phyloP scores from a whole-genome alignment of 2,113 vertebrate species.

The Perca fluviatilis region DNA sequence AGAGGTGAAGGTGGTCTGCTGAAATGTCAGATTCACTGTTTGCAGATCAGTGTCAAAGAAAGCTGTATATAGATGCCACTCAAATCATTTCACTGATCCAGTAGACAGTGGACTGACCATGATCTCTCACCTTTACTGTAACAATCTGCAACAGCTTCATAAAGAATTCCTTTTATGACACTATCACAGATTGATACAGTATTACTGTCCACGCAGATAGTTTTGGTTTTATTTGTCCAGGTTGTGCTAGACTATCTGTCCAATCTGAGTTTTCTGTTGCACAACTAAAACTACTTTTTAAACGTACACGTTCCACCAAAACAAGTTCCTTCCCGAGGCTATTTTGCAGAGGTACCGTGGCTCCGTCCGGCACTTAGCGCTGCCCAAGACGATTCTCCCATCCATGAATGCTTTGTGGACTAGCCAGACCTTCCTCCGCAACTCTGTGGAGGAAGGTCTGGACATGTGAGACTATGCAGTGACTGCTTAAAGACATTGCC shows the following conservation, averaged over 20 bases:
- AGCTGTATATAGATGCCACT: not conserved
- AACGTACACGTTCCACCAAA: too few relatives aligned
- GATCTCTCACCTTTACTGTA: not conserved
- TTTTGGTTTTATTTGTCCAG: not conserved
- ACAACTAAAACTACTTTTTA: too few relatives aligned
- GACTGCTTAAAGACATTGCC: not conserved
- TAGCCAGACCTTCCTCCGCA: too few relatives aligned
- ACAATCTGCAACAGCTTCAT: not conserved
- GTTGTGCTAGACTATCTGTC: too few relatives aligned
- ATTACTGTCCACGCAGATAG: not conserved
- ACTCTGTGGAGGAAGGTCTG: too few relatives aligned
- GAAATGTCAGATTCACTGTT: not conserved
- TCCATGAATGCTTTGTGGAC: too few relatives aligned
- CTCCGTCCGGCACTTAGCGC: too few relatives aligned
- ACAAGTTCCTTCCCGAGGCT: too few relatives aligned
- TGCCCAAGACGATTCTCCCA: too few relatives aligned
- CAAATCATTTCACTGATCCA: not conserved
- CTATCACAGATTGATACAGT: not conserved
- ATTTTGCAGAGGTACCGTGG: too few relatives aligned
- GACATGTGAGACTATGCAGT: too few relatives aligned
- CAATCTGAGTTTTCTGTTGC: too few relatives aligned
- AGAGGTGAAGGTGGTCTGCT: not conserved
- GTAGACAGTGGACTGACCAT: not conserved
- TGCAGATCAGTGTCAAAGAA: not conserved
- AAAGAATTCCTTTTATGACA: not conserved